phyloP scores from a whole-genome alignment of 1,140 invertebrate species.

The Triops cancriformis region DNA sequence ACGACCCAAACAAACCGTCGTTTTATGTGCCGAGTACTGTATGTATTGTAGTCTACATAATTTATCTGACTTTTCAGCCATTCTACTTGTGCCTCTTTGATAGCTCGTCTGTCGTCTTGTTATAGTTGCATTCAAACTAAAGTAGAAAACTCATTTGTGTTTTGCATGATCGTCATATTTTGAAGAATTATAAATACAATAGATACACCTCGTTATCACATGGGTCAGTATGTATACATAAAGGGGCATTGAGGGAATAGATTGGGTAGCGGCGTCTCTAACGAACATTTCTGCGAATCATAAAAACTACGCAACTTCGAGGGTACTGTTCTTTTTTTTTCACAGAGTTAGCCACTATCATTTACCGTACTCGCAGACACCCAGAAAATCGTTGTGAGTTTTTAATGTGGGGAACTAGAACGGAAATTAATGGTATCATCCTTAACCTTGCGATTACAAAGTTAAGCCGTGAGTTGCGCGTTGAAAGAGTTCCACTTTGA shows the following conservation, averaged over 20 bases:
- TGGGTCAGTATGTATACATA: constrained; percentile 8
- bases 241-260: not conserved
- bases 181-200: not conserved
- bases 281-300: not conserved
- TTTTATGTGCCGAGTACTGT: too few species aligned
- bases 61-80: too few species aligned
- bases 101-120: too few species aligned
- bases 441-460: too few species aligned
- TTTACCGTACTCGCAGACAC: too few species aligned
- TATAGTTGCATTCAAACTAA: too few species aligned
- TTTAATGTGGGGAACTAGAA: not conserved
- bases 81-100: too few species aligned
- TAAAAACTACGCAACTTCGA: not conserved
- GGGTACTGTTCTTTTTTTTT: not conserved
- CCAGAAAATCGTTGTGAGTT: not conserved
- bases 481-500: not conserved
- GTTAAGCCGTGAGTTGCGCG: not conserved
- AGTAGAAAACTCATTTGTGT: too few species aligned
- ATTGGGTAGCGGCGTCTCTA: not conserved
- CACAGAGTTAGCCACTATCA: not conserved
- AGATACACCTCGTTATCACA: constrained; percentile 4
- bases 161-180: not conserved
- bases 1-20: too few species aligned
- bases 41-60: too few species aligned
- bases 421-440: not conserved